phyloP scores from a whole-genome alignment of 2,888 invertebrate genomes.

The Rotaria sp. region DNA sequence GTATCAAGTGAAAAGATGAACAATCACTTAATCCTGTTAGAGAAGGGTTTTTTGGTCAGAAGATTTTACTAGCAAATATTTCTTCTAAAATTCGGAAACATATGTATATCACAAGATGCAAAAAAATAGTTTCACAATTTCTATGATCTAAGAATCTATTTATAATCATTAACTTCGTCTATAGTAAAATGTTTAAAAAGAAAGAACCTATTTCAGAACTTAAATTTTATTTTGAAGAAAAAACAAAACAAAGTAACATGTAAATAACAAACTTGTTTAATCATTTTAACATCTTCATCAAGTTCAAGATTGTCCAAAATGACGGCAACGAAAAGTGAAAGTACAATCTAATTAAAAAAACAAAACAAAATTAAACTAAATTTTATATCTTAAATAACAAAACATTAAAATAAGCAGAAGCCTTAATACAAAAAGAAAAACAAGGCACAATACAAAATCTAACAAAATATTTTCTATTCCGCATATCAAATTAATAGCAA shows the following conservation, averaged over 20 bases:
- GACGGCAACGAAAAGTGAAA: slow-evolving; percentile 98
- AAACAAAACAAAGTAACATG: background rate
- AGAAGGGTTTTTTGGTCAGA: too few species aligned
- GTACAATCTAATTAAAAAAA: slow-evolving; percentile 70
- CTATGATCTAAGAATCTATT: too few species aligned
- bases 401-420: background rate
- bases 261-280: slow-evolving; percentile 67
- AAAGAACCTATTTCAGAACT: too few species aligned
- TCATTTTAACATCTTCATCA: slow-evolving; percentile 96
- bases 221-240: too few species aligned
- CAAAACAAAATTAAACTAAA: background rate
- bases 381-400: background rate
- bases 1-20: too few species aligned
- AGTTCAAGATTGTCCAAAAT: slow-evolving; percentile 97
- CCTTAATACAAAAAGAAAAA: background rate
- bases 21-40: too few species aligned
- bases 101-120: too few species aligned
- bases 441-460: background rate
- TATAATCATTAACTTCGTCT: too few species aligned
- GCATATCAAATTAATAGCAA: slow-evolving; percentile 88
- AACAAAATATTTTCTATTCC: background rate
- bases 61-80: too few species aligned
- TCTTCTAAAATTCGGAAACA: too few species aligned
- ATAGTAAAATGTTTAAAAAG: too few species aligned
- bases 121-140: too few species aligned